phyloP scores from a whole-genome alignment of 2,113 vertebrate species.

The Calidris pugnax region DNA sequence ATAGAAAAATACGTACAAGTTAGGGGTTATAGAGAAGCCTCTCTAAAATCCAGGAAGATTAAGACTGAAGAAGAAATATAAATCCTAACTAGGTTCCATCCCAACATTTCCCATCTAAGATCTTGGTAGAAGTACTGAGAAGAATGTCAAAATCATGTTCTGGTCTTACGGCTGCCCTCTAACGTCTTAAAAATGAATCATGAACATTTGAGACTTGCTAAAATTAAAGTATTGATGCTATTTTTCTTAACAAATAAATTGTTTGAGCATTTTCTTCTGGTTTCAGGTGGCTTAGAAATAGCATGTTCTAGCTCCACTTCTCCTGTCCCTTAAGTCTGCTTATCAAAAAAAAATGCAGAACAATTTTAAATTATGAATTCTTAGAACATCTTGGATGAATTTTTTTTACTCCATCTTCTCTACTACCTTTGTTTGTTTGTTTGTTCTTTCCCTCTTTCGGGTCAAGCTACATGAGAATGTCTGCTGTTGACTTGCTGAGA shows the following conservation, averaged over 20 bases:
- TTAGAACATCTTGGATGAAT: rapidly evolving
- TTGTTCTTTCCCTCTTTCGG: background rate
- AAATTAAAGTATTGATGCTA: background rate
- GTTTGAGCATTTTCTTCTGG: background rate
- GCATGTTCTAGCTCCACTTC: background rate
- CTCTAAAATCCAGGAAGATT: background rate
- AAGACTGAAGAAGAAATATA: background rate
- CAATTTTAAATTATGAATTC: background rate
- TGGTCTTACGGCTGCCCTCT: background rate
- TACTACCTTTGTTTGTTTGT: background rate
- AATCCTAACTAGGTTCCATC: background rate
- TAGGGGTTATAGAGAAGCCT: background rate
- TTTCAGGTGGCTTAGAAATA: background rate
- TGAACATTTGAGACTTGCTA: background rate
- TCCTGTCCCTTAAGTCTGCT: background rate
- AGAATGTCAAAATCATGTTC: background rate
- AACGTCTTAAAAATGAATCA: background rate
- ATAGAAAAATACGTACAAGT: background rate
- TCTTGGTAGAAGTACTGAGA: background rate
- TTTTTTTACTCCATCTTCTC: background rate
- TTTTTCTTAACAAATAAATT: background rate
- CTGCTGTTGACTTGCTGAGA: background rate
- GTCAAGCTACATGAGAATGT: background rate
- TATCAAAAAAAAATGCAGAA: background rate
- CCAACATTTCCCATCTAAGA: background rate